Evolutionary conservation across 2,113 vertebrate genomes (phyloP).

Genomic region (Chloebia gouldiae): DNA sequence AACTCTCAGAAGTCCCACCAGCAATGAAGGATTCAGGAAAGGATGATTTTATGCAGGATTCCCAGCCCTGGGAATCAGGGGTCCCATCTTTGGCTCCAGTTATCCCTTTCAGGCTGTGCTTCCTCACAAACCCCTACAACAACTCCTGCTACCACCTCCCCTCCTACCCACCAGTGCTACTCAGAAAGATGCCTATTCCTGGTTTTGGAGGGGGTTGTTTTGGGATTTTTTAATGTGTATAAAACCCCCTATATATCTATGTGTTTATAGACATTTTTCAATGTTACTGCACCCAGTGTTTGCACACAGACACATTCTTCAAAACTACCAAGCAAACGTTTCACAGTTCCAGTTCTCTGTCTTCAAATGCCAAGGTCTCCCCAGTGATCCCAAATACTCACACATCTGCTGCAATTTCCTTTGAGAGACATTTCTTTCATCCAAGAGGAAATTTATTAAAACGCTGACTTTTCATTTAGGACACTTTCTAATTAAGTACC

Average conservation of each 20-base stretch:
- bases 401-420: background rate
- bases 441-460: slow-evolving; percentile 9
- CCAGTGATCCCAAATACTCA: background rate
- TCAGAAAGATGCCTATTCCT: background rate
- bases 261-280: background rate
- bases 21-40: background rate
- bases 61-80: background rate
- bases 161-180: background rate
- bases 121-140: background rate
- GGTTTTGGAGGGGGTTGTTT: background rate
- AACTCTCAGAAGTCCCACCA: background rate
- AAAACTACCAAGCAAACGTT: background rate
- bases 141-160: background rate
- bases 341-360: background rate
- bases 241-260: background rate
- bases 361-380: background rate
- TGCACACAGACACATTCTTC: background rate
- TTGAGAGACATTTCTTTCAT: background rate
- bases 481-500: slow-evolving; percentile 39
- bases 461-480: background rate
- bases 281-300: background rate
- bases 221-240: background rate
- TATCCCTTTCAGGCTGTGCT: background rate
- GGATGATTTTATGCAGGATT: background rate
- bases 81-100: background rate